These are phyloP conservation scores for Drosophila orena DNA, from an alignment of 1,140 invertebrate genomes.

Conservation along the genomic window DNA sequence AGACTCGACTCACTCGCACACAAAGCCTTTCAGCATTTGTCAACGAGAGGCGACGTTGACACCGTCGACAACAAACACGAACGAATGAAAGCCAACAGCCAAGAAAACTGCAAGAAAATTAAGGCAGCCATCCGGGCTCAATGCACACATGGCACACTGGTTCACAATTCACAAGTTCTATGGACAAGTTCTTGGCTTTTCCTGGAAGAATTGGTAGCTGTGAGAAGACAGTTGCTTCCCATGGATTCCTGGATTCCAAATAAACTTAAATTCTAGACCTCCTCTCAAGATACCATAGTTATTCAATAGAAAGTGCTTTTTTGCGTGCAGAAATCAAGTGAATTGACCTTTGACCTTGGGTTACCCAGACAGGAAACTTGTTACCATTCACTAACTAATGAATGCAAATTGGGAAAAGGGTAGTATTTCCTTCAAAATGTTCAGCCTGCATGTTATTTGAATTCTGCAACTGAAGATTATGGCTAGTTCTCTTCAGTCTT, in stretches of 20 bases:
- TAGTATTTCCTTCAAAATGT: too few relatives aligned
- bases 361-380: background rate
- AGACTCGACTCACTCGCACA: slow-evolving; percentile 47
- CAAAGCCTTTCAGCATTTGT: slow-evolving; percentile 79
- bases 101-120: slow-evolving; percentile 82
- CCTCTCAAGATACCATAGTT: too few relatives aligned
- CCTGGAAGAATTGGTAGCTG: background rate
- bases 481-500: too few relatives aligned
- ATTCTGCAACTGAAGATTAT: too few relatives aligned
- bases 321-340: background rate
- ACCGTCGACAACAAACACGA: slow-evolving; percentile 61
- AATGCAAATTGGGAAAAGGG: too few relatives aligned
- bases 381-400: background rate
- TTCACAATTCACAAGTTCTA: background rate
- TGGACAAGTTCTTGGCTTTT: too few relatives aligned
- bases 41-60: slow-evolving; percentile 70
- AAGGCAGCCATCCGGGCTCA: slow-evolving; percentile 62
- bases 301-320: too few relatives aligned
- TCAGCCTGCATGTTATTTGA: too few relatives aligned
- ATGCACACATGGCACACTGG: slow-evolving; percentile 28
- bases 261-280: too few relatives aligned
- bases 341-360: background rate
- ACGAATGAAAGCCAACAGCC: slow-evolving; percentile 58
- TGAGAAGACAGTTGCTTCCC: too few relatives aligned
- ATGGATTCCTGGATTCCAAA: too few relatives aligned